Conservation (phyloP, 92 coral and sea anemone genomes). For the Actinernus sp. region DNA sequence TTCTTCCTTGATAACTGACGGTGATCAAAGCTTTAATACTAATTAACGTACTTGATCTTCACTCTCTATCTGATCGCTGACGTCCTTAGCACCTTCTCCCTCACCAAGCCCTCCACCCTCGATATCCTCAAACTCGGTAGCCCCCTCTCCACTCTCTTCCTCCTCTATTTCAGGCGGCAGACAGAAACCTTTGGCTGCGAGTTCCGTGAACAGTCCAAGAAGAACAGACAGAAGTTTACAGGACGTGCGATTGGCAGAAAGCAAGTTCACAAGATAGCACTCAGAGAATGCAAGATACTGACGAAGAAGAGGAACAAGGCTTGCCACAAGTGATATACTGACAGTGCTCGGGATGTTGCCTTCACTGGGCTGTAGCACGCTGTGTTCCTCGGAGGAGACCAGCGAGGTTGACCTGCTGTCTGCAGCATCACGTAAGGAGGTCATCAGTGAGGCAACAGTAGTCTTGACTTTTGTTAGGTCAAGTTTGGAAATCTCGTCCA, state of each 20-base stretch:
- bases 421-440: conserved; percentile 46
- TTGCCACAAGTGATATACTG: background rate
- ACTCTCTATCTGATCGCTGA: conserved; percentile 95
- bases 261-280: conserved; percentile 58
- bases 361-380: background rate
- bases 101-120: conserved; percentile 98
- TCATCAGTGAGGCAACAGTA: conserved; percentile 36
- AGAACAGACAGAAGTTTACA: conserved; percentile 90
- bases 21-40: too few relatives aligned
- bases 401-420: conserved; percentile 6
- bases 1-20: too few relatives aligned
- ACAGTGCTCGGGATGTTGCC: background rate
- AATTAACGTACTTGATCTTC: conserved; percentile 92
- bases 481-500: conserved; percentile 61
- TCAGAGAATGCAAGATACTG: conserved; percentile 77
- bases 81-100: conserved; percentile 97
- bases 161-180: conserved; percentile 95
- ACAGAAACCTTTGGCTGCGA: conserved; percentile 90
- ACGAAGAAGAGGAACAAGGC: conserved; percentile 67
- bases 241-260: conserved; percentile 72
- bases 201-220: conserved; percentile 85
- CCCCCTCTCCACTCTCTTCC: conserved; percentile 88
- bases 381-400: background rate
- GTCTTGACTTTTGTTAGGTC: conserved; percentile 35
- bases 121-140: conserved; percentile 90